phyloP scores from a whole-genome alignment of 2,113 vertebrate species.

The Campylomormyrus tamandua region DNA sequence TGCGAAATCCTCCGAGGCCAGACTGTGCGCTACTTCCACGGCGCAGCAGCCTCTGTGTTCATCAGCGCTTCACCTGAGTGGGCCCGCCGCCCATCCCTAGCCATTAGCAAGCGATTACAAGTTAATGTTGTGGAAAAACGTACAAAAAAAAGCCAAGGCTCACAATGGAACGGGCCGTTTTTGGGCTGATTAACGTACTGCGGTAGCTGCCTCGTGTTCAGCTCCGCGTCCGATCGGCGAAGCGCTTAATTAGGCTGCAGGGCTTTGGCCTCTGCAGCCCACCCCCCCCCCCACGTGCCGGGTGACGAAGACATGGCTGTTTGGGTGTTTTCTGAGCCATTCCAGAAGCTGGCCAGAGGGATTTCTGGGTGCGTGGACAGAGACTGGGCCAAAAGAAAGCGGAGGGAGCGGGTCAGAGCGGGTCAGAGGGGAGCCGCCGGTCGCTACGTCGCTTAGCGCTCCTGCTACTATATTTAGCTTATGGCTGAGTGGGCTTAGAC shows the following conservation, averaged over 20 bases:
- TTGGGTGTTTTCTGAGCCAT: neutral
- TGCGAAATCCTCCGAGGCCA: neutral
- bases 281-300: neutral
- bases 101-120: conserved; percentile 7
- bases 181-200: neutral
- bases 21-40: neutral
- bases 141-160: neutral
- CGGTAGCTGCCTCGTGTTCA: neutral
- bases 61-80: neutral
- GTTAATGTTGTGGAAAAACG: conserved; percentile 11
- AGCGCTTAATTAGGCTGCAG: neutral
- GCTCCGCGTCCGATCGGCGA: neutral
- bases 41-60: neutral
- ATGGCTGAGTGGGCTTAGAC: neutral
- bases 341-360: neutral
- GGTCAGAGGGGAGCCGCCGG: neutral
- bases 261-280: neutral
- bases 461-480: neutral
- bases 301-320: neutral
- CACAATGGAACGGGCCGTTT: neutral
- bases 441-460: neutral
- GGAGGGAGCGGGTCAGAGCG: neutral
- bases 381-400: neutral
- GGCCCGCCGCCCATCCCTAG: neutral
- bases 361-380: neutral